These are phyloP conservation scores for Drosophila pallidifrons DNA, from an alignment of 1,140 invertebrate species.

Conservation along the genomic window DNA sequence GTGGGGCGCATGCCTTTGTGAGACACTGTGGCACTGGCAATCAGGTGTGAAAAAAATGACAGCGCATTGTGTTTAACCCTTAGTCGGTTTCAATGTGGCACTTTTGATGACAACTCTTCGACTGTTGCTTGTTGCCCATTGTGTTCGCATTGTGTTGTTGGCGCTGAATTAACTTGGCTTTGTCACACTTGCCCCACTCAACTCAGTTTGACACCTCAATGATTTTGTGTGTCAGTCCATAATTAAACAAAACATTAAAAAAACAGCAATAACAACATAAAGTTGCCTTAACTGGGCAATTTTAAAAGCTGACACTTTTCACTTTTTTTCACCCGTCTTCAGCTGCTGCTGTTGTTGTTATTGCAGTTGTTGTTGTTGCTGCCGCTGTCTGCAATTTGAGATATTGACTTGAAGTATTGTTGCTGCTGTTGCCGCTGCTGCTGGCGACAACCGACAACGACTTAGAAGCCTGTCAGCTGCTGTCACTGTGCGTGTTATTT, in stretches of 20 bases:
- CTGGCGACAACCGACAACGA: slow-evolving; percentile 2
- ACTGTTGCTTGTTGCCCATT: slow-evolving; percentile 23
- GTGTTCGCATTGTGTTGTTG: background rate
- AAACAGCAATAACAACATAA: slow-evolving; percentile 18
- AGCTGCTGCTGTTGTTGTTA: background rate
- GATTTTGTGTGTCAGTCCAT: slow-evolving; percentile 68
- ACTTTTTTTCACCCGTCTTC: slow-evolving; percentile 47
- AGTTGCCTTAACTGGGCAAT: slow-evolving; percentile 20
- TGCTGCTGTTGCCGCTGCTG: slow-evolving; percentile 2
- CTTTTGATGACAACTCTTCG: background rate
- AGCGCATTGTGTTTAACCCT: slow-evolving; percentile 6
- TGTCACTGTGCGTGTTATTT: slow-evolving; percentile 31
- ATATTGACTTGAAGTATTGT: slow-evolving; percentile 14
- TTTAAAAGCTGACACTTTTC: slow-evolving; percentile 61
- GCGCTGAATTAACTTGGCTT: slow-evolving; percentile 12
- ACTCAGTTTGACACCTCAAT: slow-evolving; percentile 68
- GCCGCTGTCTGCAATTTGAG: slow-evolving; percentile 28
- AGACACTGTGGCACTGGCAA: slow-evolving; percentile 19
- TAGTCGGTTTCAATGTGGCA: background rate
- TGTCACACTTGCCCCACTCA: slow-evolving; percentile 21
- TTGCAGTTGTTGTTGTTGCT: slow-evolving; percentile 2
- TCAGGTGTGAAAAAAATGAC: slow-evolving; percentile 36
- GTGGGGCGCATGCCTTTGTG: slow-evolving; percentile 4
- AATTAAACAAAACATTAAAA: slow-evolving; percentile 39
- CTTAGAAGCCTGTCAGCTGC: slow-evolving; percentile 22